Evolutionary conservation across 2,888 invertebrate genomes (phyloP), one percentile per base, ranked within the genome.

Genomic region (Drosophila buzzatii): DNA sequence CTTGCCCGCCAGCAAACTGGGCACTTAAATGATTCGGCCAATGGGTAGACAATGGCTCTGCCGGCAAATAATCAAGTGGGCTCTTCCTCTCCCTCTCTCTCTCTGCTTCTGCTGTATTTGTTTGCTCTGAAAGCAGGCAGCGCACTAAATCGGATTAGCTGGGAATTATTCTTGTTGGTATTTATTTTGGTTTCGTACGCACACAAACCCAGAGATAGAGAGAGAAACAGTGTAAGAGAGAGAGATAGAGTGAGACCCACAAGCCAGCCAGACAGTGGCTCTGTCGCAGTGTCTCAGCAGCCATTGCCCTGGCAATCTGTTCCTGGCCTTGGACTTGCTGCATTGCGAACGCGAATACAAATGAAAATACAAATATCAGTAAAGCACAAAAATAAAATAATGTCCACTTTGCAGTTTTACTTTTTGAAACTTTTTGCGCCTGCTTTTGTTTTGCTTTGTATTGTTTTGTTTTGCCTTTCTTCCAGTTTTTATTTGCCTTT

Each of bases 101-200:
- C 45, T 62, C 53, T 20, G 9, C 14, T 57, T 55, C 44, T 56
- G 27, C 64, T 42, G 66, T 59, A 20, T 45, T 45, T 51, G 59
- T 31, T 37, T 37, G 49, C 37, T 62, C 2, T 56, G 31, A 68
- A 16, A 51, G 69, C 61, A 60, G 70, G 73, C 82, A 73, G 72
- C 75, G 81, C 60, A 86, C 73, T 75, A 90, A 86, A 90, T 90
- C 85, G 90, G 90, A 90, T 86, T 86, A 90, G 72, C 71, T 72
- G 56, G 59, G 86, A 84, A 90, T 86, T 89, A 86, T 90, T 76
- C 88, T 87, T 86, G 89, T 84, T 89, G 90, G 90, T 80, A 90
- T 85, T 85, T 85, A 87, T 89, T 84, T 79, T 73, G 82, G 79
- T 73, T 75, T 65, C 65, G 67, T 53, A 44, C 60, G 47, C 58